Evolutionary conservation across 2,888 invertebrate species (phyloP).

Genomic region (Leptopilina drosophilae): DNA sequence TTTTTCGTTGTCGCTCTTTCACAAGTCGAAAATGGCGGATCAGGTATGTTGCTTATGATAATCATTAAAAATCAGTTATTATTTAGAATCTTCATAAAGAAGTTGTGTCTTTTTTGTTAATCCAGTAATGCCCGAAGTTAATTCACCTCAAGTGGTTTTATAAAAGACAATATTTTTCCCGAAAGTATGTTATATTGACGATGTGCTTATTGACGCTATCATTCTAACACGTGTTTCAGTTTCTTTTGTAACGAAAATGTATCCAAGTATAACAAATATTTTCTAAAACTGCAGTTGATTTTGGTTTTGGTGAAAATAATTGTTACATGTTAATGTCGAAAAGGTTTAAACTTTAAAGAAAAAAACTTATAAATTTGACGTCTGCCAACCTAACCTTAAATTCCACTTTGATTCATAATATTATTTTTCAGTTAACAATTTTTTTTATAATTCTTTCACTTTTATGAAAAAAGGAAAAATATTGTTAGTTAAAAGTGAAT

Average conservation of each 20-base stretch:
- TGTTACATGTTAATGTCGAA: background rate
- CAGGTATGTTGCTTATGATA: constrained; percentile 81
- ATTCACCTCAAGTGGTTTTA: background rate
- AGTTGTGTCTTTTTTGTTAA: background rate
- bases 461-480: background rate
- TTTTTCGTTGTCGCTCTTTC: constrained; percentile 68
- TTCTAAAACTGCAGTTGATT: background rate
- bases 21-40: constrained; percentile 87
- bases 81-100: background rate
- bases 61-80: background rate
- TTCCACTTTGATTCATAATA: background rate
- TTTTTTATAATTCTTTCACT: background rate
- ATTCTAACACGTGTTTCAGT: constrained; percentile 8
- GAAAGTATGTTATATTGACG: background rate
- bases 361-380: background rate
- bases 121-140: background rate
- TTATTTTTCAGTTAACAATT: background rate
- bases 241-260: background rate
- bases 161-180: background rate
- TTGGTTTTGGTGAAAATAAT: background rate
- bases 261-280: background rate
- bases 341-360: too few species aligned
- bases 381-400: background rate
- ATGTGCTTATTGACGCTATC: background rate
- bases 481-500: background rate